Percentiles rank a stretch among this genome's conserved stretches.
Evolutionary conservation across 2,113 vertebrate genomes (phyloP).

Genomic region (Talpa occidentalis): DNA sequence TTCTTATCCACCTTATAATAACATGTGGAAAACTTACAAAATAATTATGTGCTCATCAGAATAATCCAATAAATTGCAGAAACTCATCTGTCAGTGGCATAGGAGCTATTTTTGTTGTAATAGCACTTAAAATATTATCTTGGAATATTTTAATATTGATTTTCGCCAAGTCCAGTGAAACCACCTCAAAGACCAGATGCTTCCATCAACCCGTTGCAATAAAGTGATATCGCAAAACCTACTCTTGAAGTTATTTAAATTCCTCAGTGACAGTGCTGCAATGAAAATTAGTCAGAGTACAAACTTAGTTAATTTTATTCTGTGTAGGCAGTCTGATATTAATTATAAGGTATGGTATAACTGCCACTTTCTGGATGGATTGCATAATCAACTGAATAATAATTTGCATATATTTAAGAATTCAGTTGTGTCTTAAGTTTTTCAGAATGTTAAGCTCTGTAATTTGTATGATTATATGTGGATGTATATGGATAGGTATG

Average conservation of each 20-base stretch:
- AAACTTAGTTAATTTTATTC: slow-evolving; percentile 69
- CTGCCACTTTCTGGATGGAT: slow-evolving; percentile 51
- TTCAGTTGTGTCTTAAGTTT: not conserved
- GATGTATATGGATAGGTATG: not conserved
- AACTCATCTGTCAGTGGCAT: not conserved
- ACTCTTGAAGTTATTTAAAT: slow-evolving; percentile 48
- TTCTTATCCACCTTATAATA: not conserved
- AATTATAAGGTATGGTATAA: slow-evolving; percentile 70
- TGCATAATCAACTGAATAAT: slow-evolving; percentile 68
- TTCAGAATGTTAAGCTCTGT: slow-evolving; percentile 32
- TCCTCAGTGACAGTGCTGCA: slow-evolving; percentile 32
- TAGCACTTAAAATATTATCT: not conserved
- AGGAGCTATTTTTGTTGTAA: not conserved
- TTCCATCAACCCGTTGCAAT: not conserved
- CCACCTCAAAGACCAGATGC: not conserved
- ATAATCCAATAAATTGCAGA: not conserved
- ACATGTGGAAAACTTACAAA: not conserved
- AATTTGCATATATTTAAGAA: slow-evolving; percentile 61
- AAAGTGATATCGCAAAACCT: not conserved
- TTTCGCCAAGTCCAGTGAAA: slow-evolving; percentile 11
- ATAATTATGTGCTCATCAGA: not conserved
- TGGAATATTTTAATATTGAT: not conserved
- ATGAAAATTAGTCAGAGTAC: slow-evolving; percentile 56
- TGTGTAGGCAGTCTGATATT: slow-evolving; percentile 71
- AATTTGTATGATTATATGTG: not conserved